phyloP scores from a whole-genome alignment of 2,888 invertebrate genomes.

The Terebella lapidaria region DNA sequence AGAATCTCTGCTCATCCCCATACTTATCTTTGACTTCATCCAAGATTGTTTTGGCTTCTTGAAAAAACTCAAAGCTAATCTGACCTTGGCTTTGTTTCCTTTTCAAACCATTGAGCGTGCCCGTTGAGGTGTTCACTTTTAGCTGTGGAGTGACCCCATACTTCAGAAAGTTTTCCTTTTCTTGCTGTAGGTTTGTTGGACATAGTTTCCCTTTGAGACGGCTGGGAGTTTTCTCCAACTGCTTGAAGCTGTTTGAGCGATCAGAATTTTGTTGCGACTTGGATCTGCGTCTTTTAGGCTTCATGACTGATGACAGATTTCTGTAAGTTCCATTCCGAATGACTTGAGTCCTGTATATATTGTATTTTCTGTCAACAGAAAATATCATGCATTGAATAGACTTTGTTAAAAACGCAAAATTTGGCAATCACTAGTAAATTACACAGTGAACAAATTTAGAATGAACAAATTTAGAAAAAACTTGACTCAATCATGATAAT shows the following conservation, averaged over 20 bases:
- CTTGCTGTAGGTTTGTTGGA: constrained; percentile 42
- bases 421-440: no score
- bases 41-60: constrained; percentile 40
- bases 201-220: constrained; percentile 15
- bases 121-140: not conserved
- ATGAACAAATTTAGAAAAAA: no score
- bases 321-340: no score
- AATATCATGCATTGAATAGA: no score
- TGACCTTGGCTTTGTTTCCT: constrained; percentile 32
- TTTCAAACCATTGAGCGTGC: not conserved
- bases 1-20: constrained; percentile 39
- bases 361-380: no score
- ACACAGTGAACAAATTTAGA: no score
- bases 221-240: not conserved
- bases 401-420: no score
- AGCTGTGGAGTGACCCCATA: constrained; percentile 36
- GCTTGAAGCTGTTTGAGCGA: not conserved
- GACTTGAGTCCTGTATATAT: no score
- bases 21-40: constrained; percentile 37
- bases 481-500: no score
- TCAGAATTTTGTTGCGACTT: not conserved
- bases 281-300: not conserved
- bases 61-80: constrained; percentile 40
- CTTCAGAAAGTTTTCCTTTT: constrained; percentile 43
- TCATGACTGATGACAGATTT: not conserved